Percentiles rank a stretch among this genome's conserved stretches.
Conservation (phyloP, 2,113 vertebrate species). For the Serinus canaria region DNA sequence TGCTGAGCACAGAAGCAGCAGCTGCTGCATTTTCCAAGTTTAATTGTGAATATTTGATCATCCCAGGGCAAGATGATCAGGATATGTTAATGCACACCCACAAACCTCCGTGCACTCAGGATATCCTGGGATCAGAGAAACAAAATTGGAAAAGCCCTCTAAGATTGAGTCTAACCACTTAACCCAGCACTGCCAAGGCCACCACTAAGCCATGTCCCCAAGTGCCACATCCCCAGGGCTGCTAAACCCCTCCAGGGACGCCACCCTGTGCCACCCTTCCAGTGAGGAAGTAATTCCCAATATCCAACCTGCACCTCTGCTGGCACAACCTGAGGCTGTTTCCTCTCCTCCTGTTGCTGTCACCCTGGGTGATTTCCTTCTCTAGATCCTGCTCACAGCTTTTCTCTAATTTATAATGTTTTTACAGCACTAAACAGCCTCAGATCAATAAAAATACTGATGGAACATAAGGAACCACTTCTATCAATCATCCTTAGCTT, state of each 20-base stretch:
- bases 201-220: background rate
- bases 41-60: background rate
- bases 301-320: background rate
- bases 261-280: background rate
- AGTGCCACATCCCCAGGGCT: background rate
- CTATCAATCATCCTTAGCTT: background rate
- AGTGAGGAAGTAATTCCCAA: background rate
- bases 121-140: background rate
- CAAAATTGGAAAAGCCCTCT: background rate
- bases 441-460: constrained; percentile 34
- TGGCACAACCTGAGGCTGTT: background rate
- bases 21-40: background rate
- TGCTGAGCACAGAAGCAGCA: background rate
- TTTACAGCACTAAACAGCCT: constrained; percentile 43
- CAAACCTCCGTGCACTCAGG: rapidly evolving
- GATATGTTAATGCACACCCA: rapidly evolving
- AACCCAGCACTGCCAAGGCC: background rate
- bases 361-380: background rate
- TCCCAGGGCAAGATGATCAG: background rate
- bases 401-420: constrained; percentile 29
- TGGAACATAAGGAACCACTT: background rate
- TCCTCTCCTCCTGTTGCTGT: background rate
- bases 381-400: background rate
- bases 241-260: background rate
- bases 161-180: background rate